phyloP scores from a whole-genome alignment of 2,797 vertebrate species.

The Chrosomus eos region DNA sequence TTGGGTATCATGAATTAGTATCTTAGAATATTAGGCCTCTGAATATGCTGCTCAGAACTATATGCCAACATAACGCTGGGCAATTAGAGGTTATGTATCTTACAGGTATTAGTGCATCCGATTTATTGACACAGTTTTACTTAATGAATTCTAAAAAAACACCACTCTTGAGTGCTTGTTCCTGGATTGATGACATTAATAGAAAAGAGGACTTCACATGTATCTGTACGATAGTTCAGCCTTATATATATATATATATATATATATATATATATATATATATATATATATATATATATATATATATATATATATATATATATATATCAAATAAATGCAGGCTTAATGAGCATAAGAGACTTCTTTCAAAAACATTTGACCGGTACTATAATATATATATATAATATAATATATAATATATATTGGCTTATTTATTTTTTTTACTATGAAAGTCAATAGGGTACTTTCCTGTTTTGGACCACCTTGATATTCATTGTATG shows the following conservation, averaged over 20 bases:
- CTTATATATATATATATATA: no score
- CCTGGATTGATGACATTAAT: constrained; percentile 7
- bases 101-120: constrained; percentile 40
- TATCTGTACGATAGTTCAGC: neutral
- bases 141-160: constrained; percentile 43
- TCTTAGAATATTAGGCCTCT: constrained; percentile 14
- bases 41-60: neutral
- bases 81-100: constrained; percentile 22
- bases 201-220: neutral
- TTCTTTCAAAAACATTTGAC: no score
- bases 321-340: no score
- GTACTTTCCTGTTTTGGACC: no score
- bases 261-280: no score
- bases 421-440: no score
- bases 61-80: neutral
- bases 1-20: constrained; percentile 28
- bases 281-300: no score
- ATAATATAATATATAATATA: no score
- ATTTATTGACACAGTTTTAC: constrained; percentile 47
- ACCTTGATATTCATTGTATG: neutral
- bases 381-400: no score
- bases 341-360: no score
- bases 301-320: no score
- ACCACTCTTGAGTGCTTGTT: neutral
- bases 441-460: no score